Percentiles rank a stretch among this genome's conserved stretches.
phyloP scores from a whole-genome alignment of 1,140 invertebrate genomes.

The Pararge aegeria region DNA sequence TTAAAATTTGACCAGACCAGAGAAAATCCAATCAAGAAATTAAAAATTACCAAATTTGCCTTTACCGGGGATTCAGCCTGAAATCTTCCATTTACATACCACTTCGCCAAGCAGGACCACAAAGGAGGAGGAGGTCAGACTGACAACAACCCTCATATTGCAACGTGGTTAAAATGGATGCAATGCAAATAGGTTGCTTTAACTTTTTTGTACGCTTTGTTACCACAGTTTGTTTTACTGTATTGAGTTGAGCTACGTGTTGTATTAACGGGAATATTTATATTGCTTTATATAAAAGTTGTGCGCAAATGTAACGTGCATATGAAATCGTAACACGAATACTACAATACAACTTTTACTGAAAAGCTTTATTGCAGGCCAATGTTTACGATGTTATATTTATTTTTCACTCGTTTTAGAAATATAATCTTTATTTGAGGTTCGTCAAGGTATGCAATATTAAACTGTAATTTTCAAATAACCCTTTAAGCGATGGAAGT shows the following conservation, averaged over 20 bases:
- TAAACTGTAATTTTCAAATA: too few species aligned
- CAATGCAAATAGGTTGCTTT: neutral
- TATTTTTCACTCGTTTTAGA: neutral
- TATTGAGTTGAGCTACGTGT: neutral
- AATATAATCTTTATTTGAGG: too few species aligned
- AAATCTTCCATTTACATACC: too few species aligned
- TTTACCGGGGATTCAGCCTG: too few species aligned
- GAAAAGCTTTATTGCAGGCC: neutral
- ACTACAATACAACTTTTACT: neutral
- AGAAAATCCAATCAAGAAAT: too few species aligned
- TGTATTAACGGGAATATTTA: neutral
- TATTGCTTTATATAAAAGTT: neutral
- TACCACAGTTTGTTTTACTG: conserved; percentile 5
- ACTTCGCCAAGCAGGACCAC: too few species aligned
- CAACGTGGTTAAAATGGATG: neutral
- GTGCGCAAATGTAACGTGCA: neutral
- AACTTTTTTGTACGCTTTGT: conserved; percentile 8
- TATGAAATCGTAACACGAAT: neutral
- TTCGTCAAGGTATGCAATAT: too few species aligned
- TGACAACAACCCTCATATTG: too few species aligned
- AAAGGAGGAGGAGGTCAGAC: too few species aligned
- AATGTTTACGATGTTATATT: neutral
- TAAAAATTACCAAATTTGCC: too few species aligned
- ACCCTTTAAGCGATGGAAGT: too few species aligned
- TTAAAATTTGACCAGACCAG: too few species aligned